These are phyloP conservation scores for Drosophila phalerata DNA, from an alignment of 2,888 invertebrate genomes.

Conservation along the genomic window DNA sequence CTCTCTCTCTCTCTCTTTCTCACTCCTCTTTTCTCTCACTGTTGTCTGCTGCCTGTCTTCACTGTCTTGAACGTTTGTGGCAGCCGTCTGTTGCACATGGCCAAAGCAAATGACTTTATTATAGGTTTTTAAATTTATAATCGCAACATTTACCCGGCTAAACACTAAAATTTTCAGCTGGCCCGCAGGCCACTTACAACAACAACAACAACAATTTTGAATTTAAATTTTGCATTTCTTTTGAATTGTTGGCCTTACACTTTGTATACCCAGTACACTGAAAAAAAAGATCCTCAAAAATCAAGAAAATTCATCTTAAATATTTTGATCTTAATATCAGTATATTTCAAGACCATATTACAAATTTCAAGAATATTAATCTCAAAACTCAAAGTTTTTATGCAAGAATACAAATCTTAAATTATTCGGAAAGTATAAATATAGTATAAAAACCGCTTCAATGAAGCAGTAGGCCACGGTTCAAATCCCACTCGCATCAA, in stretches of 20 bases:
- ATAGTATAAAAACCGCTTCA: too few relatives aligned
- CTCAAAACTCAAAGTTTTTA: too few relatives aligned
- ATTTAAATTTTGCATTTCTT: constrained; percentile 33
- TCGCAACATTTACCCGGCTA: constrained; percentile 74
- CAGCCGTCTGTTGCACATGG: constrained; percentile 53
- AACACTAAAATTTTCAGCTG: constrained; percentile 69
- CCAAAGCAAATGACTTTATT: constrained; percentile 76
- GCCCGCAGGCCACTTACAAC: constrained; percentile 27
- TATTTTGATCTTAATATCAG: too few relatives aligned
- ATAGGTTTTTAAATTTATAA: constrained; percentile 80
- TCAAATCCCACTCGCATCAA: too few relatives aligned
- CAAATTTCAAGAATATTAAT: too few relatives aligned
- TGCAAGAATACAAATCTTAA: too few relatives aligned
- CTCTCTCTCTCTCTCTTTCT: background rate
- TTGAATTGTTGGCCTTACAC: constrained; percentile 14
- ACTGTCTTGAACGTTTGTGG: constrained; percentile 4
- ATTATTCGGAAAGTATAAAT: too few relatives aligned
- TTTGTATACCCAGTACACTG: background rate
- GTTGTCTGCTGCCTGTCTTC: constrained; percentile 13
- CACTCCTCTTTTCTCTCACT: background rate
- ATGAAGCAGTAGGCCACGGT: too few relatives aligned
- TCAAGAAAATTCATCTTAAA: too few relatives aligned
- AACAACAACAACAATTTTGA: background rate
- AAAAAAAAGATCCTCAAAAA: too few relatives aligned
- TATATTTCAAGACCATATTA: too few relatives aligned